phyloP scores from a whole-genome alignment of 2,888 invertebrate species.

The Griposia aprilina region DNA sequence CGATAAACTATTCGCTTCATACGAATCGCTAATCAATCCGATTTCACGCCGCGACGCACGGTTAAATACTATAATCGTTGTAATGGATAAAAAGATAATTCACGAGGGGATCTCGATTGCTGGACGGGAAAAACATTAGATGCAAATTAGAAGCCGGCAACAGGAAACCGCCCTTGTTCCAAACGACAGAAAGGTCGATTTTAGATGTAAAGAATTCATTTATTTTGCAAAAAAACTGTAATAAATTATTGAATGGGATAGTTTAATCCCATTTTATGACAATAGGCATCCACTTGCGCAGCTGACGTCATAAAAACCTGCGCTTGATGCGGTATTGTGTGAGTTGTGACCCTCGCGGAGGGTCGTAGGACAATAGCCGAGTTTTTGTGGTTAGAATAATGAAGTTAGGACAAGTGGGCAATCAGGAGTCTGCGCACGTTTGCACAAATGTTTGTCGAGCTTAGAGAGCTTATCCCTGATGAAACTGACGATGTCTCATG shows the following conservation, averaged over 20 bases:
- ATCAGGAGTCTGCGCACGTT: constrained; percentile 69
- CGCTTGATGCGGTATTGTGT: constrained; percentile 65
- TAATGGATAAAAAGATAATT: constrained; percentile 86
- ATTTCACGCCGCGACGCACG: constrained; percentile 83
- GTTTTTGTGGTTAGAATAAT: constrained; percentile 66
- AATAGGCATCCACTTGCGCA: constrained; percentile 85
- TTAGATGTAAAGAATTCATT: constrained; percentile 6
- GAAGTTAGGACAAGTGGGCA: constrained; percentile 69
- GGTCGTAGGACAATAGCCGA: constrained; percentile 57
- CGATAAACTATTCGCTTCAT: constrained; percentile 78
- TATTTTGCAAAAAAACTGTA: constrained; percentile 60
- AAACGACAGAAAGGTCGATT: constrained; percentile 38
- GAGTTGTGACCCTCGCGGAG: constrained; percentile 41
- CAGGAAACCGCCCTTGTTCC: constrained; percentile 59
- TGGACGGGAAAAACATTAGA: constrained; percentile 56
- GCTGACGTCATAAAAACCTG: constrained; percentile 84
- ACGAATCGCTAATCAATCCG: constrained; percentile 83
- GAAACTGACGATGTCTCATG: constrained; percentile 47
- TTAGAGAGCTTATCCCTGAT: constrained; percentile 61
- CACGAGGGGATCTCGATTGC: constrained; percentile 72
- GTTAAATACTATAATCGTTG: constrained; percentile 81
- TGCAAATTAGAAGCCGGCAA: constrained; percentile 68
- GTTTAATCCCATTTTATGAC: constrained; percentile 82
- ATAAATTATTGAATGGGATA: constrained; percentile 73
- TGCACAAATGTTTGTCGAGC: constrained; percentile 65